Conservation (phyloP, 2,113 vertebrate species). For the Ceratotherium simum region DNA sequence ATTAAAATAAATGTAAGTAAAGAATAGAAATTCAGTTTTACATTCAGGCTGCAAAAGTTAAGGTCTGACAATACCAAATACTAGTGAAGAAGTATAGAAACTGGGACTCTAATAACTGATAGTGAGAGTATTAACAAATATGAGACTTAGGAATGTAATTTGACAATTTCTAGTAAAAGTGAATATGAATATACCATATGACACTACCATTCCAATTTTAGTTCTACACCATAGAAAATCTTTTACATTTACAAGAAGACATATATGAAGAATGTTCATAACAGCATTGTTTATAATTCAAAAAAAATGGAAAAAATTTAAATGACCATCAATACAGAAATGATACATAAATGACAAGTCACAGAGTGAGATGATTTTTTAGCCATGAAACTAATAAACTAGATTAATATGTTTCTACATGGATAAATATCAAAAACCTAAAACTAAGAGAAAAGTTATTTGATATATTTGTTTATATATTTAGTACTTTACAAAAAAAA, state of each 20-base stretch:
- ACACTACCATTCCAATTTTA: neutral
- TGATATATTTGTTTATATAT: neutral
- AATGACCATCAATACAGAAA: neutral
- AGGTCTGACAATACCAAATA: neutral
- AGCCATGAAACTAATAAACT: neutral
- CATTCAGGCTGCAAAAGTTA: too few species aligned
- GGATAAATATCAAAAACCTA: neutral
- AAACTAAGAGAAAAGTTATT: neutral
- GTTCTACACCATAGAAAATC: neutral
- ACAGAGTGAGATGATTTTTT: neutral
- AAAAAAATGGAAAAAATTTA: neutral
- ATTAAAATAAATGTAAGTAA: neutral
- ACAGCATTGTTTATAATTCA: neutral
- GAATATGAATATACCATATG: neutral
- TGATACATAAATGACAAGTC: neutral
- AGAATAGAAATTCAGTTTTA: neutral
- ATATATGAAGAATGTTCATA: neutral
- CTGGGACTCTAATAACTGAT: neutral
- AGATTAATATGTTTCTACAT: neutral
- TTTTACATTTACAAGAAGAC: neutral
- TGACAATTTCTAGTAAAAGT: neutral
- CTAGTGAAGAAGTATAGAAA: neutral
- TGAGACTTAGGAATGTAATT: neutral
- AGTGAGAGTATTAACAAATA: neutral
- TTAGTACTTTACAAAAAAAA: neutral